Evolutionary conservation across 2,888 invertebrate genomes (phyloP), one percentile per base, ranked within the genome.

Genomic region (Blomia tropicalis): DNA sequence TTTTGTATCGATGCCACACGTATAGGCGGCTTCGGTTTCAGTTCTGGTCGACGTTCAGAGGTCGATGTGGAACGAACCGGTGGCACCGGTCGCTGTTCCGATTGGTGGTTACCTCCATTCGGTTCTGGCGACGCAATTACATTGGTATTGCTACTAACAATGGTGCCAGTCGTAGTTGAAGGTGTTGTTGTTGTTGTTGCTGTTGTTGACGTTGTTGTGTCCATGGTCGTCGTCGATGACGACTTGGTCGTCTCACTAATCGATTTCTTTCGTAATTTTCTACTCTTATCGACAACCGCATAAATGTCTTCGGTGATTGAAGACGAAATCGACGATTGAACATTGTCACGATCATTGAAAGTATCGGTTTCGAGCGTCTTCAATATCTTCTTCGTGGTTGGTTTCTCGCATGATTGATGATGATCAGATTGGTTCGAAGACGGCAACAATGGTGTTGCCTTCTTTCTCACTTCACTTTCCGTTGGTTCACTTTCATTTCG

Each of bases 1-100:
- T 56, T 56, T 29, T 56, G 56, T 30, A 56, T 56, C 29, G 56
- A 56, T 22, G 25, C 29, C 2, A 56, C 56, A 36, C 56, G 56
- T 3, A 31, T 29, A 1, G 56, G 56, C 29, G 56, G 56, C 29
- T 56, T 56, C 11, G 56, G 56, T 25, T 56, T 56, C 19, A 2
- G n/a, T 56, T 56, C 29, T 25, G 56, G 29, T 56, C 29, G 56
- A 30, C 30, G 11, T 19, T 25, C 47, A 14, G 47, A n/a, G 2
- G 22, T 47, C 11, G 56, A 56, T n/a, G 56, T 19, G 11, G 56
- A 56, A 22, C 56, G 56, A n/a, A 56, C 29, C 27, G 56, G 56
- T 2, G 56, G 56, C 25, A 56, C 56, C 11, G 56, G 56, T 19
- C 56, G 56, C 17, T 32, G 14, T 11, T 56, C 32, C 11, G 11